These are phyloP conservation scores for Halocaridina rubra DNA, from an alignment of 2,888 invertebrate genomes.

Conservation along the genomic window DNA sequence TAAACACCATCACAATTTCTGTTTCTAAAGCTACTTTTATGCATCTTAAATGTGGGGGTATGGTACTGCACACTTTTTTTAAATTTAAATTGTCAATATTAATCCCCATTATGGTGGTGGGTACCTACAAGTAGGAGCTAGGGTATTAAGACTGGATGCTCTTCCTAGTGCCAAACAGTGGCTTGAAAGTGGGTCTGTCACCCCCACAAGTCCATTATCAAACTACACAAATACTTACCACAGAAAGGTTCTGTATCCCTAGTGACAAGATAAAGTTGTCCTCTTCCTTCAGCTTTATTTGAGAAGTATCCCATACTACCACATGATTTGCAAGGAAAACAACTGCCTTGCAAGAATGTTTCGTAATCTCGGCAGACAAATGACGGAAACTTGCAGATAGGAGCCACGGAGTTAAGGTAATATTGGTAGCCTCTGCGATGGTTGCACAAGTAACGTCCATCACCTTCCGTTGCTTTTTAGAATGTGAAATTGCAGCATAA, in stretches of 20 bases:
- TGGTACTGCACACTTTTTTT: no score
- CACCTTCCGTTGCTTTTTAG: slow-evolving; percentile 82
- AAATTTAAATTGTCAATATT: no score
- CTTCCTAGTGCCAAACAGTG: no score
- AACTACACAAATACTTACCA: not conserved
- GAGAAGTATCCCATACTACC: slow-evolving; percentile 96
- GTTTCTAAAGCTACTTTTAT: no score
- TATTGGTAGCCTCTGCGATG: slow-evolving; percentile 93
- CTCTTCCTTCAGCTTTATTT: slow-evolving; percentile 83
- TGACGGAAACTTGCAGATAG: slow-evolving; percentile 90
- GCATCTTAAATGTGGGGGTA: no score
- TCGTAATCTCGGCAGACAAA: slow-evolving; percentile 89
- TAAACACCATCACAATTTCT: no score
- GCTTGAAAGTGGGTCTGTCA: no score
- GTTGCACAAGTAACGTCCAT: slow-evolving; percentile 90
- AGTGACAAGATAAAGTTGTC: slow-evolving; percentile 85
- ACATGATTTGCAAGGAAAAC: slow-evolving; percentile 81
- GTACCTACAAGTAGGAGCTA: no score
- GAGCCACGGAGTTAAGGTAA: slow-evolving; percentile 93
- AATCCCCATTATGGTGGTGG: no score
- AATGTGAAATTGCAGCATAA: no score
- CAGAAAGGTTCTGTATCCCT: slow-evolving; percentile 88
- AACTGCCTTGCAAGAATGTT: slow-evolving; percentile 82
- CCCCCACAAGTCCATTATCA: no score
- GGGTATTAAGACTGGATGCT: no score